Percentiles rank a stretch among this genome's conserved stretches.
Conservation (phyloP, 1,140 invertebrate species). For the Drosophila simulans region DNA sequence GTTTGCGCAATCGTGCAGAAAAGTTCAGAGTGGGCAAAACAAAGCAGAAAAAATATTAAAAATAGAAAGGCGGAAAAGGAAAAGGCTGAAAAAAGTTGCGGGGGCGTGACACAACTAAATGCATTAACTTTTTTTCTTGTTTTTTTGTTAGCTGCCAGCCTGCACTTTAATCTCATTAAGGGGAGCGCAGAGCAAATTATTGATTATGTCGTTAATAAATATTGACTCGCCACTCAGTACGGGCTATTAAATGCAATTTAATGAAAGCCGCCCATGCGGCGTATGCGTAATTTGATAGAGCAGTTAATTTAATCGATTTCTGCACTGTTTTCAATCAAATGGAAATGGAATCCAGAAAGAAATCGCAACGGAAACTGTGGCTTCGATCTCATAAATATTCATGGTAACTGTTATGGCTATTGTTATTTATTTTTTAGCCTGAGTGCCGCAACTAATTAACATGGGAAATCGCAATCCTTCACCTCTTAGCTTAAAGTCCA, state of each 20-base stretch:
- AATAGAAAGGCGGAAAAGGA: conserved; percentile 15
- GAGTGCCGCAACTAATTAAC: conserved; percentile 59
- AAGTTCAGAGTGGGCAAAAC: conserved; percentile 53
- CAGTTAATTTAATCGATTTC: conserved; percentile 62
- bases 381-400: conserved; percentile 59
- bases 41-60: conserved; percentile 7
- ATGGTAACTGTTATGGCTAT: conserved; percentile 38
- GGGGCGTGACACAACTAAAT: conserved; percentile 51
- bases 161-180: conserved; percentile 70
- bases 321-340: conserved; percentile 51
- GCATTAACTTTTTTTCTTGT: conserved; percentile 58
- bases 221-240: conserved; percentile 60
- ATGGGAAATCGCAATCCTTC: conserved; percentile 11
- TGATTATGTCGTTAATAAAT: conserved; percentile 78
- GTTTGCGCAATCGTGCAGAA: conserved; percentile 76
- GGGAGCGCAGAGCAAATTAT: conserved; percentile 54
- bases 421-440: conserved; percentile 26
- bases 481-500: conserved; percentile 35
- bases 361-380: conserved; percentile 6
- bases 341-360: conserved; percentile 42
- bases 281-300: conserved; percentile 65
- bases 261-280: conserved; percentile 50
- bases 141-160: conserved; percentile 14
- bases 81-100: conserved; percentile 28
- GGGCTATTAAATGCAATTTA: conserved; percentile 73